phyloP scores from a whole-genome alignment of 1,140 invertebrate genomes.

The Nebria ingens region DNA sequence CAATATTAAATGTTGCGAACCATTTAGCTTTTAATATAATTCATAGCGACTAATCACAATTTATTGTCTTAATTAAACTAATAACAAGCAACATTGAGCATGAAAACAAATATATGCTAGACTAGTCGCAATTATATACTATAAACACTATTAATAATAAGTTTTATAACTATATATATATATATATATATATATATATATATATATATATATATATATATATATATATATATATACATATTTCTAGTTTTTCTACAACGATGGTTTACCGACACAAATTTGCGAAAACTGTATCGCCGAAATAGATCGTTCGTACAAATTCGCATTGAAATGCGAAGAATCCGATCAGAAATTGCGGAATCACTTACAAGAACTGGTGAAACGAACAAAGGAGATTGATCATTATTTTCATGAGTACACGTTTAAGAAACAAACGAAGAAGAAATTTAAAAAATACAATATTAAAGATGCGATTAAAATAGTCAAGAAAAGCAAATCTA shows the following conservation, averaged over 20 bases:
- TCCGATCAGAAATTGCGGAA: not conserved
- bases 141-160: no score
- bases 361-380: not conserved
- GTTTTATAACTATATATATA: not conserved
- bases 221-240: not conserved
- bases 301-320: constrained; percentile 13
- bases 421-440: not conserved
- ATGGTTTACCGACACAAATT: constrained; percentile 12
- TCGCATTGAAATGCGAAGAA: constrained; percentile 13
- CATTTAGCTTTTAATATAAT: no score
- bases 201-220: no score
- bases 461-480: not conserved
- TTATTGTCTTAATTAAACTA: no score
- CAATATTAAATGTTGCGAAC: no score
- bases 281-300: constrained; percentile 7
- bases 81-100: no score
- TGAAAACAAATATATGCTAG: no score
- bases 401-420: not conserved
- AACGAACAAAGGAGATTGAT: not conserved
- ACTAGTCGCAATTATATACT: no score
- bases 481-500: not conserved
- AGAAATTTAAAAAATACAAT: not conserved
- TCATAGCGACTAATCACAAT: no score
- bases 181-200: no score
- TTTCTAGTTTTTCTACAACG: constrained; percentile 9